phyloP scores from a whole-genome alignment of 2,797 vertebrate species.

The Coregonus sp. region DNA sequence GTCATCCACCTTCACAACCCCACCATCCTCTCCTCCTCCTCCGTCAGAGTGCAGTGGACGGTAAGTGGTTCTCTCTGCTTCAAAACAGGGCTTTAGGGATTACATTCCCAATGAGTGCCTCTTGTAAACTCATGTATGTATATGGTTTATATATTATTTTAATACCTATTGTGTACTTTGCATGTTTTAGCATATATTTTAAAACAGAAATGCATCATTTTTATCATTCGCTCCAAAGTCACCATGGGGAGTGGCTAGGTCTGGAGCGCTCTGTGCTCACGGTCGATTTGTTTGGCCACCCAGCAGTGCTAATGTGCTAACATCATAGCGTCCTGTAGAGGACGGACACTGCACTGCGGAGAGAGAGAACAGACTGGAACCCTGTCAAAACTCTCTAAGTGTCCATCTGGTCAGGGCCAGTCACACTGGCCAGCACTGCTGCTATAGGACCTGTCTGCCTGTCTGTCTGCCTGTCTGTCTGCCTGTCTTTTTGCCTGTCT shows the following conservation, averaged over 20 bases:
- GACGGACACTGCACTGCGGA: constrained; percentile 31
- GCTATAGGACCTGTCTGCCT: background rate
- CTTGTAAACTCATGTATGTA: too few species aligned
- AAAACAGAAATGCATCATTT: too few species aligned
- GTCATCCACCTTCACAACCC: constrained; percentile 97
- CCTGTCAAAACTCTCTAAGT: constrained; percentile 42
- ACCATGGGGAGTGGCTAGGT: constrained; percentile 34
- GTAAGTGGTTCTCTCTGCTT: constrained; percentile 73
- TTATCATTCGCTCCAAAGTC: constrained; percentile 20
- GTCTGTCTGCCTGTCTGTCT: background rate
- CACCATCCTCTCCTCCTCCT: constrained; percentile 95
- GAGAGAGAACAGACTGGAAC: constrained; percentile 26
- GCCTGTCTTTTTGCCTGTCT: too few species aligned
- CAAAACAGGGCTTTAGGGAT: background rate
- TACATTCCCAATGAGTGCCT: too few species aligned
- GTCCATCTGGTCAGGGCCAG: constrained; percentile 54
- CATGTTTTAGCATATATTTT: too few species aligned
- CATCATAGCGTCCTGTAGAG: constrained; percentile 26
- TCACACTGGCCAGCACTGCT: constrained; percentile 27
- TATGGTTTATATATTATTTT: too few species aligned
- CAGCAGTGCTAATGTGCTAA: constrained; percentile 25
- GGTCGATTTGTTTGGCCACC: constrained; percentile 50
- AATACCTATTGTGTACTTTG: too few species aligned
- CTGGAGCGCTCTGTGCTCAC: constrained; percentile 18
- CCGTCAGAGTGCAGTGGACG: constrained; percentile 96